These are phyloP conservation scores for Lycocorax pyrrhopterus DNA, from an alignment of 2,113 vertebrate species.

Conservation along the genomic window DNA sequence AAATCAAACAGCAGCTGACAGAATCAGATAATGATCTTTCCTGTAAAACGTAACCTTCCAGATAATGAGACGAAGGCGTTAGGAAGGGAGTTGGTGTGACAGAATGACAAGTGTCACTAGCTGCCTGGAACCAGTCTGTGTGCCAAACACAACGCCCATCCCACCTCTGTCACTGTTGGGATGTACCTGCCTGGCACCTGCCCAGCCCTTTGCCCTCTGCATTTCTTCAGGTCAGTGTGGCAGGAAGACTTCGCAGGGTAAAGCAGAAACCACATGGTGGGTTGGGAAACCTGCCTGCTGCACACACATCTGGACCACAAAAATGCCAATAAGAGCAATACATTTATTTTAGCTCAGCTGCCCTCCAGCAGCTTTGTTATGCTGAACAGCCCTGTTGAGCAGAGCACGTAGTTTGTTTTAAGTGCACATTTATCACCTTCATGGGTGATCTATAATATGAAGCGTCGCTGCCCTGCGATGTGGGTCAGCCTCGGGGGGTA, in stretches of 20 bases:
- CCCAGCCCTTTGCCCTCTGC: not conserved
- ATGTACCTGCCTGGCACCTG: not conserved
- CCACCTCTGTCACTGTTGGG: fast-evolving
- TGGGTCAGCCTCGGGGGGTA: too few species aligned
- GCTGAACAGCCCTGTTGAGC: not conserved
- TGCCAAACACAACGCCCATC: not conserved
- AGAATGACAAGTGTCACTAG: not conserved
- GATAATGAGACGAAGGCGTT: not conserved
- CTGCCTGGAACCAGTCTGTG: not conserved
- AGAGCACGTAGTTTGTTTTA: not conserved
- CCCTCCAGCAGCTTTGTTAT: not conserved
- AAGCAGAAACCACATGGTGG: not conserved
- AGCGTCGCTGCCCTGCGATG: too few species aligned
- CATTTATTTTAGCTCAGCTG: not conserved
- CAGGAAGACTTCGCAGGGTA: not conserved
- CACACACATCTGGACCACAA: not conserved
- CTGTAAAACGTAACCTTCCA: not conserved
- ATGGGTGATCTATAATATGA: not conserved
- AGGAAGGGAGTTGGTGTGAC: not conserved
- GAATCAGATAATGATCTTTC: not conserved
- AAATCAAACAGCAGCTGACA: slow-evolving; percentile 11
- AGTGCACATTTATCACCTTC: slow-evolving; percentile 25
- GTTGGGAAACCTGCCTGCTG: not conserved
- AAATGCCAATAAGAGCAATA: not conserved
- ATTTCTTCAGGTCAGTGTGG: fast-evolving